Conservation (phyloP, 2,113 vertebrate species). For the Mormoops blainvillei region DNA sequence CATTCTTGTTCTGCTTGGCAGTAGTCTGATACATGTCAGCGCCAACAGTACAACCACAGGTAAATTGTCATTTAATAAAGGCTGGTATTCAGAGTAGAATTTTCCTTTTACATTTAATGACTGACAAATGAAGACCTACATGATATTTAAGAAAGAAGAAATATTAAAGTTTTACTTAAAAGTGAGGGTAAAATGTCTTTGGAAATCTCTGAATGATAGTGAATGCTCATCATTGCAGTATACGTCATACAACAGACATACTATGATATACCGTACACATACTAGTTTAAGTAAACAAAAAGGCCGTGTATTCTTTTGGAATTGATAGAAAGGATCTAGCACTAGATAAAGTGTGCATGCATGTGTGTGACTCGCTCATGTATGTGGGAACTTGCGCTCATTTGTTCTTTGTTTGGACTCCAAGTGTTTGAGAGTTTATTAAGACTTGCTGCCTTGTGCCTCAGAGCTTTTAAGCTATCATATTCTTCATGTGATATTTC, state of each 20-base stretch:
- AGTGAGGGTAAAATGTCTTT: constrained; percentile 2
- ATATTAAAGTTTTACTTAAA: constrained; percentile 16
- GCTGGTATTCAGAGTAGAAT: background rate
- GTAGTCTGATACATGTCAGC: constrained; percentile 79
- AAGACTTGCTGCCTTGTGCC: background rate
- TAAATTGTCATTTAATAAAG: constrained; percentile 66
- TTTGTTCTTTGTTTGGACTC: background rate
- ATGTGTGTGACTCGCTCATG: too few species aligned
- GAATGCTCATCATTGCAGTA: background rate
- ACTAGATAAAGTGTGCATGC: background rate
- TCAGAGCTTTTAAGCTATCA: constrained; percentile 33
- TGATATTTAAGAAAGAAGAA: background rate
- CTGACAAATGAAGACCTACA: background rate
- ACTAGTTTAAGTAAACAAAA: constrained; percentile 1
- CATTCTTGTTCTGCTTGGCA: constrained; percentile 87
- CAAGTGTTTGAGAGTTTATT: background rate
- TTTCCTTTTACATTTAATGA: constrained; percentile 44
- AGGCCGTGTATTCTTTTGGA: background rate
- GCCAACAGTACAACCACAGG: constrained; percentile 81
- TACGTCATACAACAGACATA: background rate
- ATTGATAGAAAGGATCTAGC: background rate
- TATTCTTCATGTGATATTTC: background rate
- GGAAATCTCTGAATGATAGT: background rate
- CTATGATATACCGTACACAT: background rate
- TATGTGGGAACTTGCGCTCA: background rate